These are phyloP conservation scores for Hoplodrina blanda DNA, from an alignment of 2,888 invertebrate species.

Conservation along the genomic window DNA sequence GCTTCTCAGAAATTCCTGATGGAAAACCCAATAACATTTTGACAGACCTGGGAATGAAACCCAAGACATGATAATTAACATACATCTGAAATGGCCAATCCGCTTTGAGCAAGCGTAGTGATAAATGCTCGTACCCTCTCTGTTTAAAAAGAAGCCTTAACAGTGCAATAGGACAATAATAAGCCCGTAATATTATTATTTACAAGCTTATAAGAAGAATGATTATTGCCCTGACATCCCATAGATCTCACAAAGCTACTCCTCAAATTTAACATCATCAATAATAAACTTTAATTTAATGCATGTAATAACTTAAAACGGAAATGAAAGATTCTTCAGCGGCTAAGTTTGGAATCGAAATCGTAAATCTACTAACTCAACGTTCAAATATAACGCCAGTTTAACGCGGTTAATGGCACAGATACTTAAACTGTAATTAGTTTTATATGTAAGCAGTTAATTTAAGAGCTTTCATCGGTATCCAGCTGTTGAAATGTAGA, in stretches of 20 bases:
- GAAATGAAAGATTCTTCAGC: constrained; percentile 35
- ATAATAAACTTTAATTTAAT: constrained; percentile 12
- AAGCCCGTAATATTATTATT: too few species aligned
- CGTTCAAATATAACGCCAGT: constrained; percentile 66
- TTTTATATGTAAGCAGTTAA: constrained; percentile 48
- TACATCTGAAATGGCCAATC: too few species aligned
- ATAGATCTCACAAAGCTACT: constrained; percentile 2
- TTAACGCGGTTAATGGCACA: constrained; percentile 31
- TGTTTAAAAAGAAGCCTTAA: too few species aligned
- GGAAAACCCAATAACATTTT: too few species aligned
- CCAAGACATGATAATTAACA: too few species aligned
- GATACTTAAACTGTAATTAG: constrained; percentile 47
- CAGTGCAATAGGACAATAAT: too few species aligned
- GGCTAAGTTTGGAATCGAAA: constrained; percentile 55
- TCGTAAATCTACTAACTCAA: constrained; percentile 64
- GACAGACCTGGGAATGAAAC: too few species aligned
- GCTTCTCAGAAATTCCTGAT: too few species aligned
- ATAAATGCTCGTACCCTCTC: too few species aligned
- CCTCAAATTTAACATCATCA: constrained; percentile 11
- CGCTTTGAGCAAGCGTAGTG: too few species aligned
- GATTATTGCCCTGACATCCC: not conserved
- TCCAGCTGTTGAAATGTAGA: constrained; percentile 27
- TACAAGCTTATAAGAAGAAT: not conserved
- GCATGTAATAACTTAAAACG: constrained; percentile 22
- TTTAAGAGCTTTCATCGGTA: constrained; percentile 26